A percentile compares a stretch with the other conserved stretches of the same genome.
Evolutionary conservation across 2,797 vertebrate species (phyloP).

Genomic region (Lepilemur septentrionalis): DNA sequence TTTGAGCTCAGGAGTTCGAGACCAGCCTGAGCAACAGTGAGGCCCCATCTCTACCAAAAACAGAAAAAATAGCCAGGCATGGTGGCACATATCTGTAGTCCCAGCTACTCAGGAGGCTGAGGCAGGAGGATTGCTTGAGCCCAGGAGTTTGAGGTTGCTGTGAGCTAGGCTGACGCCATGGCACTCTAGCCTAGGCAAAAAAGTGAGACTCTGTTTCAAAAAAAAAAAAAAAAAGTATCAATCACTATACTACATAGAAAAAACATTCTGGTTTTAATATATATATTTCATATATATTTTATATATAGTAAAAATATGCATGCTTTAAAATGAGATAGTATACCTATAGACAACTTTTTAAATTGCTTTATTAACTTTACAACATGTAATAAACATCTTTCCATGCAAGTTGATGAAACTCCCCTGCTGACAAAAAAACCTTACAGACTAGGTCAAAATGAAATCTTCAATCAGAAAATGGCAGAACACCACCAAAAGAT

Average conservation of each 20-base stretch:
- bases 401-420: conserved; percentile 23
- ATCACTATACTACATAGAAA: neutral
- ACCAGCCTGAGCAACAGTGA: no score
- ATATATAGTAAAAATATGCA: neutral
- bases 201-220: no score
- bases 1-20: no score
- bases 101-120: no score
- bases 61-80: no score
- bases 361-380: conserved; percentile 53
- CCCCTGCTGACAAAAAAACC: conserved; percentile 13
- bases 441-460: conserved; percentile 15
- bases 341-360: conserved; percentile 3
- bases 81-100: no score
- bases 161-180: no score
- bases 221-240: neutral
- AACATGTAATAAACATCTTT: conserved; percentile 6
- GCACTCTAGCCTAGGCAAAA: no score
- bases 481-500: neutral
- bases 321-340: conserved; percentile 27
- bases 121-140: no score
- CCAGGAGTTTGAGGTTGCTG: no score
- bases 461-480: conserved; percentile 27
- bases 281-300: neutral
- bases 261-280: neutral
- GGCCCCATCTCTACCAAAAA: no score